These are phyloP conservation scores for Drosophila athabasca DNA, from an alignment of 1,140 invertebrate genomes.

Conservation along the genomic window DNA sequence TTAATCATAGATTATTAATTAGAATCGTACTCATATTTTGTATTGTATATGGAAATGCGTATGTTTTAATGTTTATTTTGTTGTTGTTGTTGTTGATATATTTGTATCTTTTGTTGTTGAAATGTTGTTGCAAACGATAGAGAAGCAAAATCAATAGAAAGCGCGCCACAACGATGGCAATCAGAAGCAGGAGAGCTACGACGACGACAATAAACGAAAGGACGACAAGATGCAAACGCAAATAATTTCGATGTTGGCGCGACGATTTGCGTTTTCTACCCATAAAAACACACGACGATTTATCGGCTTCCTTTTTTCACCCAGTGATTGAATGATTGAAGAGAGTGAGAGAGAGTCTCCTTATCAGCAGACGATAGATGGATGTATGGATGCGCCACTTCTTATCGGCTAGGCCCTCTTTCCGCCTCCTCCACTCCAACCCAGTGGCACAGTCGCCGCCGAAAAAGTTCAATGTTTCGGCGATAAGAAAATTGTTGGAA, in stretches of 20 bases:
- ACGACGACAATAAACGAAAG: conserved; percentile 71
- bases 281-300: conserved; percentile 77
- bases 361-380: too few relatives aligned
- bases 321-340: too few relatives aligned
- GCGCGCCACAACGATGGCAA: conserved; percentile 77
- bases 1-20: conserved; percentile 45
- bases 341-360: too few relatives aligned
- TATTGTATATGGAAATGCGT: conserved; percentile 50
- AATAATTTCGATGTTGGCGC: conserved; percentile 83
- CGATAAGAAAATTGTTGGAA: conserved; percentile 9
- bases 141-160: conserved; percentile 81
- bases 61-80: conserved; percentile 53
- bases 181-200: conserved; percentile 37
- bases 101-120: conserved; percentile 64
- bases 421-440: too few relatives aligned
- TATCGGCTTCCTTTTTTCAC: too few relatives aligned
- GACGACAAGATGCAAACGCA: conserved; percentile 83
- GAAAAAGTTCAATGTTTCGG: not conserved
- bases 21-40: too few relatives aligned
- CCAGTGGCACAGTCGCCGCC: not conserved
- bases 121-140: conserved; percentile 82
- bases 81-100: conserved; percentile 50
- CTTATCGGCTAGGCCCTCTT: too few relatives aligned
- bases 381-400: too few relatives aligned
- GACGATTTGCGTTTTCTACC: conserved; percentile 82